These are phyloP conservation scores for Philonicus albiceps DNA, from an alignment of 2,888 invertebrate species.

Conservation along the genomic window DNA sequence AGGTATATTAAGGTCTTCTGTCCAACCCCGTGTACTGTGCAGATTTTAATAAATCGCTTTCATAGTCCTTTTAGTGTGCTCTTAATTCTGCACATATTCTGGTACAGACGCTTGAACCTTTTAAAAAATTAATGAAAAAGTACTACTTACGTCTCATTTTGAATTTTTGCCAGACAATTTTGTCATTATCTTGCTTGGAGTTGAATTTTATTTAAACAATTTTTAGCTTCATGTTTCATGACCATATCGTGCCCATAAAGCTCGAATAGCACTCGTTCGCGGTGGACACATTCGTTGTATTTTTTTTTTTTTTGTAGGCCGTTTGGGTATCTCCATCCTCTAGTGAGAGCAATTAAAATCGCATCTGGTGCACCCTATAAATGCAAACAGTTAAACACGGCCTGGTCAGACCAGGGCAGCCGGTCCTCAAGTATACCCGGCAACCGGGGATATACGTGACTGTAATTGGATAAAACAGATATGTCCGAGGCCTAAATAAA, in stretches of 20 bases:
- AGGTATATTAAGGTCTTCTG: background rate
- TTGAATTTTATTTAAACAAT: slow-evolving; percentile 26
- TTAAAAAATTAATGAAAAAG: background rate
- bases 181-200: slow-evolving; percentile 1
- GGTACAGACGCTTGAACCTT: background rate
- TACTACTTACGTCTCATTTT: background rate
- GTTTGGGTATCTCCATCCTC: slow-evolving; percentile 9
- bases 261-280: background rate
- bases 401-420: background rate
- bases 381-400: slow-evolving; percentile 32
- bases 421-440: background rate
- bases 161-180: slow-evolving; percentile 6
- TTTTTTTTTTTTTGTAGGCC: background rate
- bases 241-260: background rate
- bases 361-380: slow-evolving; percentile 36
- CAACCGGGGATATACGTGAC: slow-evolving; percentile 4
- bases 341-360: slow-evolving; percentile 36
- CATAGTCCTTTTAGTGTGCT: background rate
- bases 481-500: slow-evolving; percentile 34
- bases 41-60: background rate
- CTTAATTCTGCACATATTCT: background rate
- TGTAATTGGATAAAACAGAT: slow-evolving; percentile 39
- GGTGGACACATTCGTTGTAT: slow-evolving; percentile 6
- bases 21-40: background rate
- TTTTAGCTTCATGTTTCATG: background rate